Percentiles rank a stretch among this genome's conserved stretches.
These are phyloP conservation scores for Acrocera orbiculus DNA, from an alignment of 2,888 invertebrate genomes.

Conservation along the genomic window DNA sequence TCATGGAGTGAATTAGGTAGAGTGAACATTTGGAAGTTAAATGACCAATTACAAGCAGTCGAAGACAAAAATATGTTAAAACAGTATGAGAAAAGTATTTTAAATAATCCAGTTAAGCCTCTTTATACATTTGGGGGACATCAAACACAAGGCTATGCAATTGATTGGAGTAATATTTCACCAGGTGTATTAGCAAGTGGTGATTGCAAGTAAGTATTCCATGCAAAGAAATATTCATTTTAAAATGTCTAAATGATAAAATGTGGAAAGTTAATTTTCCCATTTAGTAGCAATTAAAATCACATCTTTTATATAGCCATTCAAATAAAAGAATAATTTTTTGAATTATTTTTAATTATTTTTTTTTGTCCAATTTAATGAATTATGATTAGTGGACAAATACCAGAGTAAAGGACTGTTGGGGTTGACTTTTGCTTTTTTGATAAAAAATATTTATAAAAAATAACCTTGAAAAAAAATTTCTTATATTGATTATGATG, in stretches of 20 bases:
- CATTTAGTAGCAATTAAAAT: no score
- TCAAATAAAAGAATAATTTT: no score
- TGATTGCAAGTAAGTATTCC: conserved; percentile 44
- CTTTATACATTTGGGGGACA: conserved; percentile 82
- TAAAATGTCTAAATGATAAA: not conserved
- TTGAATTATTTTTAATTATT: no score
- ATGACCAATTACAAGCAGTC: conserved; percentile 59
- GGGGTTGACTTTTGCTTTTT: no score
- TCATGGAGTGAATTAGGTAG: conserved; percentile 91
- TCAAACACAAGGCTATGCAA: conserved; percentile 80
- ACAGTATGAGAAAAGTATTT: conserved; percentile 40
- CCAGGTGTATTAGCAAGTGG: conserved; percentile 81
- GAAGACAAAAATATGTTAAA: conserved; percentile 48
- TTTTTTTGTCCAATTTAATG: no score
- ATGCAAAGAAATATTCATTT: not conserved
- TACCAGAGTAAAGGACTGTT: no score
- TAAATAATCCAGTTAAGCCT: conserved; percentile 39
- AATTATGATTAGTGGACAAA: no score
- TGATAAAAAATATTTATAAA: no score
- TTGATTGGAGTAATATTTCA: conserved; percentile 78
- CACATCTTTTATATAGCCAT: no score
- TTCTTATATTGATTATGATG: no score
- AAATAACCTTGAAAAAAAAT: no score
- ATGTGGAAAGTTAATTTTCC: no score
- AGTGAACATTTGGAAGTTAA: conserved; percentile 85